Conservation (phyloP, 2,888 invertebrate species). For the Apotomis turbidana region DNA sequence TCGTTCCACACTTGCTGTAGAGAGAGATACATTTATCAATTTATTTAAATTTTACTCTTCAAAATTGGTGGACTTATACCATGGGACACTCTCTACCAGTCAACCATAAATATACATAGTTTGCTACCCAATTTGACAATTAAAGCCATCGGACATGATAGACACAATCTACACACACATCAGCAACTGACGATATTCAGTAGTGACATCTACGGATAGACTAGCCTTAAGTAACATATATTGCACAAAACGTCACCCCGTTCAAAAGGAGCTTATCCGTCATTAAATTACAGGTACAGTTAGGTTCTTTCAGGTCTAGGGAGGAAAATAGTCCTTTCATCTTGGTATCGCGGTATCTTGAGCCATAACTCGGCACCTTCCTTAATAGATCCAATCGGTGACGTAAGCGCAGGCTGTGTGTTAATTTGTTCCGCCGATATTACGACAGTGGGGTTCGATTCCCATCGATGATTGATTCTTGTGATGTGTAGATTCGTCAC, state of each 20-base stretch:
- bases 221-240: not conserved
- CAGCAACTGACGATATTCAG: constrained; percentile 5
- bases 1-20: too few relatives aligned
- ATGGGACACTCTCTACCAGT: too few relatives aligned
- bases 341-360: constrained; percentile 32
- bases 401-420: constrained; percentile 35
- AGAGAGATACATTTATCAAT: too few relatives aligned
- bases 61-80: too few relatives aligned
- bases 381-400: constrained; percentile 40
- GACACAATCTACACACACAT: not conserved
- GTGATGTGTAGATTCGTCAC: not conserved
- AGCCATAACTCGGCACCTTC: constrained; percentile 39
- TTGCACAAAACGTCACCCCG: not conserved
- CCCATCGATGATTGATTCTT: constrained; percentile 23
- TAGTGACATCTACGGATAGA: constrained; percentile 12
- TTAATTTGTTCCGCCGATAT: constrained; percentile 42
- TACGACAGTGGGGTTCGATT: constrained; percentile 40
- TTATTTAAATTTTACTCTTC: too few relatives aligned
- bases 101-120: too few relatives aligned
- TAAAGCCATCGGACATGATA: not conserved
- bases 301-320: not conserved
- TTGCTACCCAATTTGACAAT: too few relatives aligned
- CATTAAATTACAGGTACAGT: not conserved
- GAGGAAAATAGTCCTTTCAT: constrained; percentile 23
- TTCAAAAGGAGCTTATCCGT: not conserved